phyloP scores from a whole-genome alignment of 2,113 vertebrate species.

The Pelecanoides urinatrix region DNA sequence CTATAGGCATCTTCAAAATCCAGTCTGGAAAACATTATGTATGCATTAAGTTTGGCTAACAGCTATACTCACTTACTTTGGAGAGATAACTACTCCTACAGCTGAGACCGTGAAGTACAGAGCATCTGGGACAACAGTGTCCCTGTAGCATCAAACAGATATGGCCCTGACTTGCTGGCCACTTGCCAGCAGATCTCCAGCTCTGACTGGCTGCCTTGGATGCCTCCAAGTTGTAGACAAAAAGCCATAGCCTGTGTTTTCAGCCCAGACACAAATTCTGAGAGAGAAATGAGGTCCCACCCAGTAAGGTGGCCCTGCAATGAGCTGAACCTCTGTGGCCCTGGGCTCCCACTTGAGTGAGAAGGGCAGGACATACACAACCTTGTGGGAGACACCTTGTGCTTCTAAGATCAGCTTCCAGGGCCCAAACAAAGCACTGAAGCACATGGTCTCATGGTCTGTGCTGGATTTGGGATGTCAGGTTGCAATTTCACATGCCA shows the following conservation, averaged over 20 bases:
- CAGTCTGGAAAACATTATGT: neutral
- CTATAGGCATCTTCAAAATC: neutral
- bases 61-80: neutral
- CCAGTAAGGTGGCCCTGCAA: neutral
- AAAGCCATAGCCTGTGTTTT: neutral
- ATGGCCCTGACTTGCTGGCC: neutral
- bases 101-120: neutral
- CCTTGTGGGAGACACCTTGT: fast-evolving
- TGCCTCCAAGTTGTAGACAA: neutral
- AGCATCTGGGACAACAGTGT: neutral
- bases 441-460: neutral
- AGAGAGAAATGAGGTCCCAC: neutral
- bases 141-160: neutral
- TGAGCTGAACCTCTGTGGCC: neutral
- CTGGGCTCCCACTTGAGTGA: neutral
- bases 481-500: neutral
- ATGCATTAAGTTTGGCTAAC: neutral
- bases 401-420: neutral
- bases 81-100: neutral
- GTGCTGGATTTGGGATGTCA: neutral
- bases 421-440: neutral
- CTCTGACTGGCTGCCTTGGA: neutral
- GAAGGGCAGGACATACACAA: neutral
- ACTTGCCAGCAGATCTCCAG: neutral
- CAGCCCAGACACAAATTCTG: neutral